A percentile compares a stretch with the other conserved stretches of the same genome.
phyloP scores from a whole-genome alignment of 2,113 vertebrate genomes.

The Chauna torquata region DNA sequence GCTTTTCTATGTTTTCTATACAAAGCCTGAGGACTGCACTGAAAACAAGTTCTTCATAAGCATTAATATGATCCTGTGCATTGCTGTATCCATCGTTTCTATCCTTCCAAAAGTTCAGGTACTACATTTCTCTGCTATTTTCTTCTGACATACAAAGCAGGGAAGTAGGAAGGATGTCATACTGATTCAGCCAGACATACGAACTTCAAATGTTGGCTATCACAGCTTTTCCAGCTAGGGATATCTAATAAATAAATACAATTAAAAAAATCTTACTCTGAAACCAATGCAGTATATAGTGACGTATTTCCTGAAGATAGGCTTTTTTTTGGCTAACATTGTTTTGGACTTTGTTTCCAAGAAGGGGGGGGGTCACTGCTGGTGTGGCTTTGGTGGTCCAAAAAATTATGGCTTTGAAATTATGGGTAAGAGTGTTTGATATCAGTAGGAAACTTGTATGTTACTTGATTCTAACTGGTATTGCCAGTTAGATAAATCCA shows the following conservation, averaged over 20 bases:
- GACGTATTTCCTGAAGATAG: not conserved
- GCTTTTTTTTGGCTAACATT: not conserved
- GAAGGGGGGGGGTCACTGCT: not conserved
- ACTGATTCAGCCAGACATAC: not conserved
- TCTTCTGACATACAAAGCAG: not conserved
- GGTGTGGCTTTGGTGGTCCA: not conserved
- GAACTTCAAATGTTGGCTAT: not conserved
- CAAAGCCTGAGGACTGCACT: slow-evolving; percentile 81
- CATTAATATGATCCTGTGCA: slow-evolving; percentile 87
- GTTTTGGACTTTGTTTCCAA: not conserved
- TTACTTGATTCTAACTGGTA: not conserved
- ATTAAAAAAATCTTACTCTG: not conserved
- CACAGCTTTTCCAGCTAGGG: not conserved
- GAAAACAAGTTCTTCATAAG: slow-evolving; percentile 95
- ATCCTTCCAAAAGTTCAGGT: slow-evolving; percentile 92
- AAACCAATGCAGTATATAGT: not conserved
- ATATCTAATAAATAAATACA: not conserved
- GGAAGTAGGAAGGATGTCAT: not conserved
- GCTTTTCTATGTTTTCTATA: slow-evolving; percentile 86
- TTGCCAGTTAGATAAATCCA: no score
- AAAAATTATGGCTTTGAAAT: not conserved
- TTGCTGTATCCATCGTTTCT: slow-evolving; percentile 85
- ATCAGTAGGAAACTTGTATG: not conserved
- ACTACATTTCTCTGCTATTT: slow-evolving; percentile 2
- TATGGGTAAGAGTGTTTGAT: not conserved